Evolutionary conservation across 2,888 invertebrate species (phyloP), one percentile per base, ranked within the genome.

Genomic region (Invenusta paracnida): DNA sequence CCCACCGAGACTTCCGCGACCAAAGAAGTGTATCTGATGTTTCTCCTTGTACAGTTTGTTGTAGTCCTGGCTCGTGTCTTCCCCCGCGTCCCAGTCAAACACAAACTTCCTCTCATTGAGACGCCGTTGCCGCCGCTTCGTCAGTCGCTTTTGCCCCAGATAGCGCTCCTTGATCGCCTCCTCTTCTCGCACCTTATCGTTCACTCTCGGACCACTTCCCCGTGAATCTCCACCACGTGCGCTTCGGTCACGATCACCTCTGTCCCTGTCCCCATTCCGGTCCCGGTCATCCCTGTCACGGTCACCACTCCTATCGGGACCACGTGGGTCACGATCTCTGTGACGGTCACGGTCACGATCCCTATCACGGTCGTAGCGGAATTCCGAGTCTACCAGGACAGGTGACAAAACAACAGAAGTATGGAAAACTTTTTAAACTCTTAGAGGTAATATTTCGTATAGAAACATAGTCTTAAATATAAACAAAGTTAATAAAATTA

Each of bases 41-140:
- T 95, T 93, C 89, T 98, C 96, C 91, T 98, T 98, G 90, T 99
- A 99, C 28, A 99, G 93, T 87, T 94, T 94, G 92, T 99, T 99
- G 90, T 99, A 99, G 93, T 99, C 99, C 87, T 95, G 94, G 0
- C 97, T 96, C 0, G 99, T 99, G 90, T 99, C 99, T 92, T 99
- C 99, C 0, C 96, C 95, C 0, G 97, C 97, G 92, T 99, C 99
- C 99, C 99, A 99, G 92, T 99, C 99, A 92, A 99, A 99, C 0
- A 99, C 98, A 93, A 99, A 99, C 92, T 99, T 99, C 23, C 98
- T 93, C 91, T 99, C 99, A 92, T 99, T 99, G 73, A 99, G 92
- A 87, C 98, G 93, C 25, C 99, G 93, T 0, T 97, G 96, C 86
- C 98, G 93, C 17, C 97, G 94, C 90, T 97, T 96, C 25, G 28